phyloP scores from a whole-genome alignment of 2,797 vertebrate genomes.

The Pteropus rufus region DNA sequence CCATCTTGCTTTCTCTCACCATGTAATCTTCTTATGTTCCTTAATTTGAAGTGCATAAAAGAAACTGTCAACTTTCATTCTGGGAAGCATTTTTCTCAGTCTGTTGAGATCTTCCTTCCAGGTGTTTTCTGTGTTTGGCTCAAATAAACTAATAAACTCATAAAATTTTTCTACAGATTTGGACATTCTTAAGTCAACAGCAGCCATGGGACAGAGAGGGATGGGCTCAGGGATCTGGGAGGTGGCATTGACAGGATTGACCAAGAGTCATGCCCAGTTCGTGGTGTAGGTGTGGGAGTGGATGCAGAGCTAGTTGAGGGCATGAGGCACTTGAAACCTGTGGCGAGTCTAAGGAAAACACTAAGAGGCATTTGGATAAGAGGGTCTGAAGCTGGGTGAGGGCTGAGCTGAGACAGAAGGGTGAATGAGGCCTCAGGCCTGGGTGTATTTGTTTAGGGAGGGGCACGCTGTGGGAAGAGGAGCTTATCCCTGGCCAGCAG shows the following conservation, averaged over 20 bases:
- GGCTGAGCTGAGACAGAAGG: neutral
- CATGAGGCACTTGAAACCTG: neutral
- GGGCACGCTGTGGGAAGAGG: neutral
- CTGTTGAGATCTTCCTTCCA: neutral
- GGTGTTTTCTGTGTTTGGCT: neutral
- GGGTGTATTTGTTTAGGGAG: neutral
- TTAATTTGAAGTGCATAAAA: neutral
- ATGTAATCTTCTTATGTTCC: neutral
- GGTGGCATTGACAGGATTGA: neutral
- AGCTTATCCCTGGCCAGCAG: neutral
- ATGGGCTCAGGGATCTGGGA: neutral
- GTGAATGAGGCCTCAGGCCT: fast-evolving
- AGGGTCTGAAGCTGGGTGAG: neutral
- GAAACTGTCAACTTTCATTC: neutral
- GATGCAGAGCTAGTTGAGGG: neutral
- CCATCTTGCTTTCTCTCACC: neutral
- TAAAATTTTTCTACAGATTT: neutral
- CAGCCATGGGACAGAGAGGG: neutral
- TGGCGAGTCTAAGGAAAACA: neutral
- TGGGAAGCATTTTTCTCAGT: neutral
- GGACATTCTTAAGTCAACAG: neutral
- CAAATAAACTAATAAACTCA: neutral
- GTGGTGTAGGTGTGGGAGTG: neutral
- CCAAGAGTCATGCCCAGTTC: neutral
- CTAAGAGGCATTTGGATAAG: neutral